Evolutionary conservation across 2,888 invertebrate species (phyloP).

Genomic region (Plebejus argus): DNA sequence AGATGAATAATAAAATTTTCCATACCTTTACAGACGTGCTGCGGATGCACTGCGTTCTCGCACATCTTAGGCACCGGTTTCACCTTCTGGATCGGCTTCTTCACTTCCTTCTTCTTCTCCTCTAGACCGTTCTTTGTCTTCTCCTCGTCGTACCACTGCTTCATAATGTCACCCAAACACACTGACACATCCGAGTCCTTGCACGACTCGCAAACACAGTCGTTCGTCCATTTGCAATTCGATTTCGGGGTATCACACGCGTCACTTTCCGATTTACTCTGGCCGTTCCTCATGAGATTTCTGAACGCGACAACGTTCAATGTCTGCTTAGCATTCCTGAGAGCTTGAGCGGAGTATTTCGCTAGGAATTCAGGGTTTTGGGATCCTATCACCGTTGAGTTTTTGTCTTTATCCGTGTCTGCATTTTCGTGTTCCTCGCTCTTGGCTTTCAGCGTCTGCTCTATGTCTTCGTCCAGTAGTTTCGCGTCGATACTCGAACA

Average conservation of each 20-base stretch:
- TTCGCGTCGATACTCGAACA: slow-evolving; percentile 68
- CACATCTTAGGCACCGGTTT: slow-evolving; percentile 61
- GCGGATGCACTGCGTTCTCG: slow-evolving; percentile 67
- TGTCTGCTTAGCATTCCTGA: slow-evolving; percentile 66
- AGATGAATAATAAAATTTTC: too few species aligned
- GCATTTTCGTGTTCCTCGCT: slow-evolving; percentile 41
- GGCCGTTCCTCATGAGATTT: slow-evolving; percentile 61
- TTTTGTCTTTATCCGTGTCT: slow-evolving; percentile 44
- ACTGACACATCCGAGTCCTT: slow-evolving; percentile 53
- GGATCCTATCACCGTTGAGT: slow-evolving; percentile 50
- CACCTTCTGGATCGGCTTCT: slow-evolving; percentile 53
- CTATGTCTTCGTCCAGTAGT: slow-evolving; percentile 62
- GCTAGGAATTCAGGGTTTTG: slow-evolving; percentile 65
- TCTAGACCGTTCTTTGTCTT: slow-evolving; percentile 47
- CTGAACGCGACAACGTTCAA: slow-evolving; percentile 68
- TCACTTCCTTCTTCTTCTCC: slow-evolving; percentile 51
- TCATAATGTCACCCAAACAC: slow-evolving; percentile 59
- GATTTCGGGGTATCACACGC: slow-evolving; percentile 65
- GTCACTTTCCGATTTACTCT: slow-evolving; percentile 66
- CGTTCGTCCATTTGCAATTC: slow-evolving; percentile 72
- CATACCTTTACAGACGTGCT: slow-evolving; percentile 74
- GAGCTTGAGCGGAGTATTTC: slow-evolving; percentile 68
- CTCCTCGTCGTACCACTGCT: slow-evolving; percentile 56
- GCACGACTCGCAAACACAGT: slow-evolving; percentile 62
- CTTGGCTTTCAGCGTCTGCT: slow-evolving; percentile 51